Conservation (phyloP, 2,113 vertebrate species). For the Myotis yumanensis region DNA sequence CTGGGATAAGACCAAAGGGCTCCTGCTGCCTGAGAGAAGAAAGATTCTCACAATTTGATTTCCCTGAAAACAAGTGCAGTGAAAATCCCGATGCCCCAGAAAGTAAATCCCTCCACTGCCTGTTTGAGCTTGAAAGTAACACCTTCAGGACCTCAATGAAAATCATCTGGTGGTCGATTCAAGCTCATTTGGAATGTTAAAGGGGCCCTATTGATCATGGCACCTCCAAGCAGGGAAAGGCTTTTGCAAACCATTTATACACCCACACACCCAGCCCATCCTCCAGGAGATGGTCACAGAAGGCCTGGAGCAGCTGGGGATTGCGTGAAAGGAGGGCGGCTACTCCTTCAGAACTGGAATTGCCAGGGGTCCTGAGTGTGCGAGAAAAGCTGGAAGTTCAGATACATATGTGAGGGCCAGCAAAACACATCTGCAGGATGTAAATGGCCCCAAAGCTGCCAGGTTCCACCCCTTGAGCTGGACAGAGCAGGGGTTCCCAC, state of each 20-base stretch:
- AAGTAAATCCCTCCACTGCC: background rate
- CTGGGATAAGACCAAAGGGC: background rate
- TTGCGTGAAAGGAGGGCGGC: background rate
- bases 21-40: background rate
- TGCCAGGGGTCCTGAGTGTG: background rate
- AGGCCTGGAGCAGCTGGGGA: background rate
- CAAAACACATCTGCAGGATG: conserved; percentile 8
- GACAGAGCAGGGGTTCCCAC: background rate
- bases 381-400: background rate
- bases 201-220: background rate
- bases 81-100: background rate
- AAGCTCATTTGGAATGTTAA: background rate
- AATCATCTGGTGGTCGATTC: background rate
- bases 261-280: background rate
- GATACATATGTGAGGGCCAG: background rate
- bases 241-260: conserved; percentile 29
- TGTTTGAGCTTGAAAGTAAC: background rate
- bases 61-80: background rate
- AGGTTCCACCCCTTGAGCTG: background rate
- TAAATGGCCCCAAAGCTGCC: background rate
- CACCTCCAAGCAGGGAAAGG: background rate
- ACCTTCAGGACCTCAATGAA: background rate
- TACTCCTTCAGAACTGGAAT: background rate
- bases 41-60: background rate
- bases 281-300: background rate